Percentiles rank a stretch among this genome's conserved stretches.
These are phyloP conservation scores for Spermophilus dauricus DNA, from an alignment of 2,113 vertebrate genomes.

Conservation along the genomic window DNA sequence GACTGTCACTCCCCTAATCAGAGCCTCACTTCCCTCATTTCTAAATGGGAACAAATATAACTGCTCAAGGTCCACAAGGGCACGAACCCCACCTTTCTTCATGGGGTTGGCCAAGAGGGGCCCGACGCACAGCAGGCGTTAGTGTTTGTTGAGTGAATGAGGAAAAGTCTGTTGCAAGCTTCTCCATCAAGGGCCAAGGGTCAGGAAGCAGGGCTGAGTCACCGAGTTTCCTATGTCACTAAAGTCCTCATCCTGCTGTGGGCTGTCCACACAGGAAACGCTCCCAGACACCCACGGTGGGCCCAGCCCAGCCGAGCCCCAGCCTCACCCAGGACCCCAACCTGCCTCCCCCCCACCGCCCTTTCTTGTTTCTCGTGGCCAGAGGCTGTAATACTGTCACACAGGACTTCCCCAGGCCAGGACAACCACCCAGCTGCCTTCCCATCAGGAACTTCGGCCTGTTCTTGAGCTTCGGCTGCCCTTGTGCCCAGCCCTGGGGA, in stretches of 20 bases:
- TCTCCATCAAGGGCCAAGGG: neutral
- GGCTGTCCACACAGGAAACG: neutral
- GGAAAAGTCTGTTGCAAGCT: neutral
- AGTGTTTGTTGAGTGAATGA: neutral
- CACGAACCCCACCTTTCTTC: neutral
- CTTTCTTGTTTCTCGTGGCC: neutral
- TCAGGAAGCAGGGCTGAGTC: neutral
- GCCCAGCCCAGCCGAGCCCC: neutral
- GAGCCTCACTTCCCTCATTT: neutral
- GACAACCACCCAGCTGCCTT: neutral
- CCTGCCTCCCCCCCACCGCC: rapidly evolving
- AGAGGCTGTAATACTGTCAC: too few species aligned
- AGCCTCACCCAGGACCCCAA: rapidly evolving
- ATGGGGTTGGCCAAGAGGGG: too few species aligned
- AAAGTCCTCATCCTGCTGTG: rapidly evolving
- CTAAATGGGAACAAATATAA: neutral
- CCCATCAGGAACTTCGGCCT: rapidly evolving
- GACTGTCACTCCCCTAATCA: neutral
- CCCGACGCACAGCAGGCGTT: neutral
- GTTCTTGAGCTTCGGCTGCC: neutral
- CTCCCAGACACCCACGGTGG: neutral
- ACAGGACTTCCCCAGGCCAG: neutral
- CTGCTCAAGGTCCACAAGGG: neutral
- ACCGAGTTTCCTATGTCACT: neutral
- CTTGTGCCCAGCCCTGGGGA: neutral